Evolutionary conservation across 2,797 vertebrate genomes (phyloP).

Genomic region (Ctenosaura bakeri): DNA sequence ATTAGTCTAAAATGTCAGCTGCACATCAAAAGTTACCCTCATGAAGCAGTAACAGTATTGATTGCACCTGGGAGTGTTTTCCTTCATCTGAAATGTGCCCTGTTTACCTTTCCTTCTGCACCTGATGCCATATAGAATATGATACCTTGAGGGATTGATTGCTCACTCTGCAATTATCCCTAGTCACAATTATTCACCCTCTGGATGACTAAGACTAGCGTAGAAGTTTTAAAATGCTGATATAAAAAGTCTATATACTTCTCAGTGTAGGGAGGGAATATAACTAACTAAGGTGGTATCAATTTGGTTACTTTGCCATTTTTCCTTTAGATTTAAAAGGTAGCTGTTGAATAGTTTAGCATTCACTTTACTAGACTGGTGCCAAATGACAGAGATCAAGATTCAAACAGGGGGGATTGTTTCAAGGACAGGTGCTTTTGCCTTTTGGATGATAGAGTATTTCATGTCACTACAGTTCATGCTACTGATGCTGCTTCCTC

Average conservation of each 20-base stretch:
- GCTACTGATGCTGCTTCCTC: not conserved
- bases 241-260: no score
- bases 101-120: not conserved
- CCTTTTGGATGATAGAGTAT: not conserved
- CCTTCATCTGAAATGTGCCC: no score
- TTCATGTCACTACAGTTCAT: not conserved
- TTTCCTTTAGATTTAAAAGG: not conserved
- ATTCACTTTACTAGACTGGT: not conserved
- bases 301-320: not conserved
- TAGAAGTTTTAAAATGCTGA: not conserved
- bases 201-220: no score
- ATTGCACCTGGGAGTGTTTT: no score
- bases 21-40: no score
- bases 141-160: not conserved
- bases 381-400: not conserved
- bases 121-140: not conserved
- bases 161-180: not conserved
- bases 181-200: no score
- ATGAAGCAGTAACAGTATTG: no score
- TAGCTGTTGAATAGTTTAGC: not conserved
- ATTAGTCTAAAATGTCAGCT: no score
- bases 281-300: not conserved
- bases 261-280: no score
- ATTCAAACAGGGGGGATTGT: not conserved
- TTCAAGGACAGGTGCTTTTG: not conserved